Conservation (phyloP, 2,888 invertebrate genomes). For the Cheilosia impressa region DNA sequence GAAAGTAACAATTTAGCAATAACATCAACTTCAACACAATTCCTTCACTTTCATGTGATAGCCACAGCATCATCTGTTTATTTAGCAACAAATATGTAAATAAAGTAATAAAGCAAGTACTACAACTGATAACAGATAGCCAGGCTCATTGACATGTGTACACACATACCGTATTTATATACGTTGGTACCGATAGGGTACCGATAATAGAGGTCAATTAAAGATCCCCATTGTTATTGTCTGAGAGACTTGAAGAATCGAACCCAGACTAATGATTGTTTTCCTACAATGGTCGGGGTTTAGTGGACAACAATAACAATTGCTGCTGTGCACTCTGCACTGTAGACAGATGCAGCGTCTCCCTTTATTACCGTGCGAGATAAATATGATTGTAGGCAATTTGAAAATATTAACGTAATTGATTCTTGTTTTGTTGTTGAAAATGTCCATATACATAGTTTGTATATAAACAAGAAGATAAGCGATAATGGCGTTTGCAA, state of each 20-base stretch:
- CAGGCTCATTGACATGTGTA: slow-evolving; percentile 1
- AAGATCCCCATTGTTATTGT: slow-evolving; percentile 2
- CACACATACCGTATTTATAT: neutral
- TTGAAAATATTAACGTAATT: slow-evolving; percentile 39
- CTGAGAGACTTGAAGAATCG: neutral
- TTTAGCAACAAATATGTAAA: slow-evolving; percentile 41
- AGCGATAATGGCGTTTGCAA: too few species aligned
- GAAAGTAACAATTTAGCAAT: neutral
- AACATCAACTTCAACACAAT: neutral
- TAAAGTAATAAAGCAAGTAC: slow-evolving; percentile 23
- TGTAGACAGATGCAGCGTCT: slow-evolving; percentile 9
- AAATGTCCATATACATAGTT: neutral
- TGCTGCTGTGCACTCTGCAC: neutral
- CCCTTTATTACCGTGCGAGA: slow-evolving; percentile 21
- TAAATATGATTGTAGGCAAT: slow-evolving; percentile 31
- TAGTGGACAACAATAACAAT: neutral
- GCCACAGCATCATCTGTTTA: slow-evolving; percentile 46
- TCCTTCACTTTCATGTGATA: neutral
- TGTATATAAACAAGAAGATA: neutral
- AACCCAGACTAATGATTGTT: slow-evolving; percentile 14
- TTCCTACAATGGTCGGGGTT: neutral
- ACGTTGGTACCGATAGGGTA: neutral
- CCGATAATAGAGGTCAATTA: slow-evolving; percentile 32
- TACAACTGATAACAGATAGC: slow-evolving; percentile 2
- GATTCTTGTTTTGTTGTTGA: slow-evolving; percentile 34